These are phyloP conservation scores for Temnothorax longispinosus DNA, from an alignment of 1,140 invertebrate species.

Conservation along the genomic window DNA sequence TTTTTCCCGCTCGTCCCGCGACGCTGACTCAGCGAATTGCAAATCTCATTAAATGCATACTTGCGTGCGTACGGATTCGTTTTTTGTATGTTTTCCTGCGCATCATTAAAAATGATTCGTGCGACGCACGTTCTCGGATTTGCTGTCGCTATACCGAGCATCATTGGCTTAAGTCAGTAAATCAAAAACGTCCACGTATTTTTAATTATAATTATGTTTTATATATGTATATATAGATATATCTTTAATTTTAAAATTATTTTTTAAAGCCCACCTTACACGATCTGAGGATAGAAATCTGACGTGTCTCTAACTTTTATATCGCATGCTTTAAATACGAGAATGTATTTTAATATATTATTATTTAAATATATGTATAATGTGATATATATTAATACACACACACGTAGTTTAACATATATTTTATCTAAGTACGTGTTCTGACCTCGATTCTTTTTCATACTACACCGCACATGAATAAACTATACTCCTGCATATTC, in stretches of 20 bases:
- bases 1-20: neutral
- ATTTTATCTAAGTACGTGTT: neutral
- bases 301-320: neutral
- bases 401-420: neutral
- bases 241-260: neutral
- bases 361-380: neutral
- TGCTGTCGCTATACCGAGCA: neutral
- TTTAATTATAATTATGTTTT: neutral
- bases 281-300: neutral
- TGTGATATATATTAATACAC: neutral
- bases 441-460: neutral
- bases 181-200: neutral
- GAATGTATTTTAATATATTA: neutral
- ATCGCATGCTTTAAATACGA: neutral
- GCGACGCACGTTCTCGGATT: neutral
- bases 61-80: neutral
- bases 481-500: neutral
- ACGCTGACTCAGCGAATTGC: neutral
- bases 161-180: neutral
- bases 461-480: neutral
- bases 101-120: neutral
- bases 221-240: neutral
- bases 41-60: conserved; percentile 14
- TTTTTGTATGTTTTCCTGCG: conserved; percentile 10
- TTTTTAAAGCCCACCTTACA: neutral